Base-by-base conservation (phyloP, 2,888 invertebrate genomes). In the Elegia similella region DNA sequence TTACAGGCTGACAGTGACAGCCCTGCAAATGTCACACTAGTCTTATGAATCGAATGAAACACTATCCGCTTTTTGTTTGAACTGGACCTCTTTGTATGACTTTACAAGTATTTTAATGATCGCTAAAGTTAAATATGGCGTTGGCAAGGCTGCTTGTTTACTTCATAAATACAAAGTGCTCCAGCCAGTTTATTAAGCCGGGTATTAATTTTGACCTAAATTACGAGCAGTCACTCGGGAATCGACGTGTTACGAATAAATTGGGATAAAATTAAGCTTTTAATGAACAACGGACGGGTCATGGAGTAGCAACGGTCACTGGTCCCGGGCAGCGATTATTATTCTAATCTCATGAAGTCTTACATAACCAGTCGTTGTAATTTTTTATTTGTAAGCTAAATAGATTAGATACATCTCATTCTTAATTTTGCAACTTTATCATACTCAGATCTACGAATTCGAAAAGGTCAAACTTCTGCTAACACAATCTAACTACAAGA, bases 11-110 rank as follows among this genome's bases (percentile, higher is more conserved):
- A 23, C 5, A 5, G 2, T 3, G 23, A 23, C 23, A 23, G 23
- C 23, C 23, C 23, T 23, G 23, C 23, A 23, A 23, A 23, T 3
- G 23, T 2, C 23, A 23, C 23, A 23, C 23, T 23, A 23, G 16
- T 34, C 32, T 55, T 44, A 55, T 42, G 42, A 42, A 53, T 30
- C 44, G 54, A 55, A 46, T 55, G 34, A 30, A 55, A 55, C 44
- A 44, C 30, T 29, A 46, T 46, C 46, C 60, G 59, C 62, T 60
- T 63, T 48, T 59, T 62, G 59, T 59, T 52, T 52, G 29, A 57
- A 53, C 59, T 46, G 54, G 47, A 55, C 32, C 46, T 55, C 54
- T 44, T 46, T 54, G 44, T 46, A 15, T 42, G 42, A 42, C 52
- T 54, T 43, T 30, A 43, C 15, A 44, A 46, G 46, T 34, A 55